Evolutionary conservation across 2,888 invertebrate genomes (phyloP), one percentile per base, ranked within the genome.

Genomic region (Leucozona laternaria): DNA sequence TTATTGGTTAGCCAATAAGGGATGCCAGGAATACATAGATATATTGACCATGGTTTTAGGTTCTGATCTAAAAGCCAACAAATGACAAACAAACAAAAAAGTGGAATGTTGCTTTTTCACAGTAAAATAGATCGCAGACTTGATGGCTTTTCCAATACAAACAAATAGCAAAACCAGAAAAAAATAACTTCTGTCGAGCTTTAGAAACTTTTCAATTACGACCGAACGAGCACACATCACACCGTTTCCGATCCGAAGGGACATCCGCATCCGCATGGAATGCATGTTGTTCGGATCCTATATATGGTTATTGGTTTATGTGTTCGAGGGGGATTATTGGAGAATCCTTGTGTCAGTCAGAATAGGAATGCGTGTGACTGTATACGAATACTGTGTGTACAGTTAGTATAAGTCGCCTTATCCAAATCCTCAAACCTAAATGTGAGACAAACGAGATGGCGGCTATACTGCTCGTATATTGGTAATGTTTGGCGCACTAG

Each of bases 201-300:
- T 53, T 84, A 28, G 79, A 85, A 85, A 85, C 84, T 85, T 85
- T 85, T 85, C 84, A 80, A 85, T 77, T 66, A 50, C 60, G 37
- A 78, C 37, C 70, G 53, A 78, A 64, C 53, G 50, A 68, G 10
- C 48, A 68, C 40, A 68, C 34, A 34, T 5, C 20, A 4, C 15
- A 17, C 40, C n/a, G 25, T 48, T 53, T 53, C 71, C 53, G 25
- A 43, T 55, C 40, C 43, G 28, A 78, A 66, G 57, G 76, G 66
- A 66, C 57, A 76, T 28, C 34, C 58, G 31, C 20, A n/a, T 31
- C 15, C 57, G 0, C 10, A 4, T 15, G 53, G 68, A 66, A 68
- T 82, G 64, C 64, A 58, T 72, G 37, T 60, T 60, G 71, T 66
- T 64, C 64, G 70, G 45, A 55, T 17, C 28, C 58, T 31, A 31